Evolutionary conservation across 2,113 vertebrate species (phyloP).

Genomic region (Festucalex cinctus): DNA sequence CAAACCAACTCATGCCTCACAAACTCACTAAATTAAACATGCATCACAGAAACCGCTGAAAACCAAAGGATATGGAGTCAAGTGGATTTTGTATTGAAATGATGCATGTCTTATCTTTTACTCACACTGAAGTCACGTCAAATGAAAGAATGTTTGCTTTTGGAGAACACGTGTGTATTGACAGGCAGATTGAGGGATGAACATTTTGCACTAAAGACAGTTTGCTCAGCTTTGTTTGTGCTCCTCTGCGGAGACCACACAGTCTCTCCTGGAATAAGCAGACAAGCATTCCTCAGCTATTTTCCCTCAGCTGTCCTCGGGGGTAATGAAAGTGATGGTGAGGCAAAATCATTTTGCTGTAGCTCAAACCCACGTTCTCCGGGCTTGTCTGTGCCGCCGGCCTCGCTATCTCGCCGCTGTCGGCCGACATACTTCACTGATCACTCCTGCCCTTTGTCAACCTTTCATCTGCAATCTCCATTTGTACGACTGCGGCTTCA

Average conservation of each 20-base stretch:
- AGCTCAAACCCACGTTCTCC: conserved; percentile 62
- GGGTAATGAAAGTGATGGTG: conserved; percentile 60
- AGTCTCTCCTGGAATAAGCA: conserved; percentile 47
- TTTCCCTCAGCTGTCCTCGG: conserved; percentile 48
- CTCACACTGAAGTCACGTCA: conserved; percentile 22
- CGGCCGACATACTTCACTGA: conserved; percentile 47
- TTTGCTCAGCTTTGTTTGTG: conserved; percentile 62
- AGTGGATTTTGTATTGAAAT: conserved; percentile 24
- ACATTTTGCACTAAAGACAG: conserved; percentile 37
- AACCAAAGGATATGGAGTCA: conserved; percentile 26
- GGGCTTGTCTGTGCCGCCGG: conserved; percentile 33
- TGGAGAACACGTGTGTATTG: background rate
- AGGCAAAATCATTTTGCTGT: conserved; percentile 65
- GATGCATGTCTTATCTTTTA: conserved; percentile 26
- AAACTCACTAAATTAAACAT: conserved; percentile 12
- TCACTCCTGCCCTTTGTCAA: conserved; percentile 49
- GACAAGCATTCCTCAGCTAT: conserved; percentile 47
- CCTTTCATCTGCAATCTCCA: conserved; percentile 8
- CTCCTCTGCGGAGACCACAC: conserved; percentile 51
- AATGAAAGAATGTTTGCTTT: conserved; percentile 12
- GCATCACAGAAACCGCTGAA: conserved; percentile 3
- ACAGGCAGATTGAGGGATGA: conserved; percentile 16
- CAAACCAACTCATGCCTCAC: conserved; percentile 4
- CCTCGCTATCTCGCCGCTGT: conserved; percentile 45
- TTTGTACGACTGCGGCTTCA: background rate